phyloP scores from a whole-genome alignment of 2,888 invertebrate species.

The Ramazzottius varieornatus region DNA sequence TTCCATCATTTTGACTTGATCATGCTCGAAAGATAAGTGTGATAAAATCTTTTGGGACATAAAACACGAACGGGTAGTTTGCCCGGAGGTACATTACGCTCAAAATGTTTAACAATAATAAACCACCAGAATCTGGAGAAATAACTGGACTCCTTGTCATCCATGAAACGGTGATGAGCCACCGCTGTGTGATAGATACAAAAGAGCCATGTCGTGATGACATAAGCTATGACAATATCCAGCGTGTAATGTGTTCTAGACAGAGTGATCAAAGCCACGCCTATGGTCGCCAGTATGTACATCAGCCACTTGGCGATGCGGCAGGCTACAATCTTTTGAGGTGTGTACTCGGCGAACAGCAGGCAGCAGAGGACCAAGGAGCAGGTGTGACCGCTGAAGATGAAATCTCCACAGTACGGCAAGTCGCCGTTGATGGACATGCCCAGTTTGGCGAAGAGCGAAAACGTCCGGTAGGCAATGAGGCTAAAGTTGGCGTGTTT shows the following conservation, averaged over 20 bases:
- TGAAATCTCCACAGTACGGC: conserved; percentile 3
- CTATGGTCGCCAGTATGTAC: background rate
- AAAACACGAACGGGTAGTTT: too few species aligned
- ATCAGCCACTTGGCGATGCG: background rate
- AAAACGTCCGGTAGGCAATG: background rate
- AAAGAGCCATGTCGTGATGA: background rate
- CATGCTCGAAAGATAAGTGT: too few species aligned
- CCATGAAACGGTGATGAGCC: too few species aligned
- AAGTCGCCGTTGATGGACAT: conserved; percentile 1
- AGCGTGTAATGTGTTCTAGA: conserved; percentile 1
- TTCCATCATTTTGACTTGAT: too few species aligned
- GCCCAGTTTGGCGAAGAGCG: background rate
- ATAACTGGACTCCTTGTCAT: too few species aligned
- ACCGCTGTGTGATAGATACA: conserved; percentile 4
- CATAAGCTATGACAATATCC: background rate
- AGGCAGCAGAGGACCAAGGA: background rate
- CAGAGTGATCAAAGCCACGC: background rate
- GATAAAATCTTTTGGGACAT: too few species aligned
- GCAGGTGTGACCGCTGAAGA: background rate
- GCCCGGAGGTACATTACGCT: too few species aligned
- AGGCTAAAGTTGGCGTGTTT: background rate
- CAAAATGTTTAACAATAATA: too few species aligned
- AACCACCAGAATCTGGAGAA: too few species aligned
- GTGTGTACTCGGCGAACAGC: background rate
- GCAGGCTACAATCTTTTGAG: background rate